Evolutionary conservation across 2,888 invertebrate species (phyloP).

Genomic region (Rotaria magnacalcarata): DNA sequence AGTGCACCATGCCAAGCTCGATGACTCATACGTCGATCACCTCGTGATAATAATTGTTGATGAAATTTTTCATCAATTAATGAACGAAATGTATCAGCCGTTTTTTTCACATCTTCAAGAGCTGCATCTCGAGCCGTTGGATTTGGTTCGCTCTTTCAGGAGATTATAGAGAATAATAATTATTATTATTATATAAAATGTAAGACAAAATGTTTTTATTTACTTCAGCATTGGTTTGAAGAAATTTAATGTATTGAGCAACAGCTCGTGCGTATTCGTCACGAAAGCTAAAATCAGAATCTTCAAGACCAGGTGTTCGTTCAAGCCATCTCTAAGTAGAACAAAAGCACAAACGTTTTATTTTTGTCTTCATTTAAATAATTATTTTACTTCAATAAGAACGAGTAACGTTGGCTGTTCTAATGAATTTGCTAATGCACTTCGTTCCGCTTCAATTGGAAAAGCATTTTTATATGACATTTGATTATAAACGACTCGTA

Average conservation of each 20-base stretch:
- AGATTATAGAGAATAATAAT: neutral
- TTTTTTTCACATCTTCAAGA: slow-evolving; percentile 71
- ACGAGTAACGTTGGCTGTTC: slow-evolving; percentile 76
- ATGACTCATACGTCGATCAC: slow-evolving; percentile 79
- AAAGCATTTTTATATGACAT: slow-evolving; percentile 78
- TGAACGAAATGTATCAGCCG: slow-evolving; percentile 71
- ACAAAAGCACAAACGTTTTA: slow-evolving; percentile 39
- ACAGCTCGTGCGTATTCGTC: slow-evolving; percentile 60
- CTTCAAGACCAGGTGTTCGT: slow-evolving; percentile 82
- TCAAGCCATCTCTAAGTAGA: slow-evolving; percentile 72
- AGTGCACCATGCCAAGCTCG: slow-evolving; percentile 90
- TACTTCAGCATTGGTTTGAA: slow-evolving; percentile 40
- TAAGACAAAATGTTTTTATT: neutral
- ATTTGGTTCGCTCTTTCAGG: slow-evolving; percentile 51
- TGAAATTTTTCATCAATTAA: slow-evolving; percentile 81
- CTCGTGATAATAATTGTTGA: slow-evolving; percentile 74
- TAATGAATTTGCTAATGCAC: slow-evolving; percentile 69
- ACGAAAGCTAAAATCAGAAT: slow-evolving; percentile 72
- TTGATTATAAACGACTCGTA: slow-evolving; percentile 83
- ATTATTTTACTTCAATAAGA: slow-evolving; percentile 68
- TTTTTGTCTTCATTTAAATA: neutral
- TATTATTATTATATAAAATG: no score
- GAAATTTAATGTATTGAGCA: slow-evolving; percentile 40
- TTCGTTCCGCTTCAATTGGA: slow-evolving; percentile 67
- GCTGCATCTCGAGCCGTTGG: slow-evolving; percentile 50